Conservation (phyloP, 2,113 vertebrate genomes). For the Puntigrus tetrazona region DNA sequence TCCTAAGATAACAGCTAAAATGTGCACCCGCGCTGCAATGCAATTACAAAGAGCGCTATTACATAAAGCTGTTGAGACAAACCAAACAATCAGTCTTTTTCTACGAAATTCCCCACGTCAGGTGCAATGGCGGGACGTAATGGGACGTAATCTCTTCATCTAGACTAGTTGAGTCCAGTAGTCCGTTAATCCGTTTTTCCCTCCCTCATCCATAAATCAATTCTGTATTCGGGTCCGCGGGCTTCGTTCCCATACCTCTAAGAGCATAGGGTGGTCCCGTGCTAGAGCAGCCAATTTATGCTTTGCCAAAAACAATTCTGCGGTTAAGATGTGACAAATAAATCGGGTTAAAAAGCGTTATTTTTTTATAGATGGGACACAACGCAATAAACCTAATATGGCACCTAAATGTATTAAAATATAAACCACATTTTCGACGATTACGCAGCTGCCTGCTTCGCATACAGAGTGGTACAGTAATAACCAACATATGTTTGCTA, state of each 20-base stretch:
- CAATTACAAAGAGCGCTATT: conserved; percentile 14
- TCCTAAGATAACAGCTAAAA: conserved; percentile 32
- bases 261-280: conserved; percentile 47
- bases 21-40: neutral
- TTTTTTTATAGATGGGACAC: conserved; percentile 56
- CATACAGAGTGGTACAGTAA: conserved; percentile 40
- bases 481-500: conserved; percentile 58
- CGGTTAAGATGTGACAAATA: conserved; percentile 63
- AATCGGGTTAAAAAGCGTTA: conserved; percentile 29
- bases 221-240: conserved; percentile 16
- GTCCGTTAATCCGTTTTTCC: conserved; percentile 24
- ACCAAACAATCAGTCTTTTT: conserved; percentile 19
- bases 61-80: conserved; percentile 19
- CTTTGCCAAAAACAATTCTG: conserved; percentile 62
- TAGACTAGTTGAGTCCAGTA: conserved; percentile 8
- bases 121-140: neutral
- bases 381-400: conserved; percentile 57
- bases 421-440: conserved; percentile 63
- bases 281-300: conserved; percentile 51
- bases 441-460: conserved; percentile 45
- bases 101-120: conserved; percentile 10
- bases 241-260: conserved; percentile 44
- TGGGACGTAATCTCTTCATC: conserved; percentile 28
- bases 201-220: conserved; percentile 43
- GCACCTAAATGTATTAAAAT: conserved; percentile 65